A percentile compares a stretch with the other conserved stretches of the same genome.
These are phyloP conservation scores for Hemibates koningsi DNA, from an alignment of 2,113 vertebrate genomes.

Conservation along the genomic window DNA sequence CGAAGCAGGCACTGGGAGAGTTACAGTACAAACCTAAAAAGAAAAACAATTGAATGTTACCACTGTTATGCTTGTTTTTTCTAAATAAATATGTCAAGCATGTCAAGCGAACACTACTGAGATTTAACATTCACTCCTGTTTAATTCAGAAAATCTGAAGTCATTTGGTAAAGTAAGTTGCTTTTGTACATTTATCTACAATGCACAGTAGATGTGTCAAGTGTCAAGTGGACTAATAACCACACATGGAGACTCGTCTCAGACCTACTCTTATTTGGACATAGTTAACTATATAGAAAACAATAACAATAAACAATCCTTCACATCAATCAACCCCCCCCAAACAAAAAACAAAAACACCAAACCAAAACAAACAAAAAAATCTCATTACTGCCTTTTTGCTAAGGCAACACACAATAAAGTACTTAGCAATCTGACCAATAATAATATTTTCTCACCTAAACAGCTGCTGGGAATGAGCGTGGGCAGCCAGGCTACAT, in stretches of 20 bases:
- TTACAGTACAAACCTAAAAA: slow-evolving; percentile 88
- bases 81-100: not conserved
- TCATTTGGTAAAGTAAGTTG: not conserved
- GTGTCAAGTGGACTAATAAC: not conserved
- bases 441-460: slow-evolving; percentile 72
- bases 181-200: not conserved
- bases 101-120: accelerated
- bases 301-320: not conserved
- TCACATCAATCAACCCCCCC: not conserved
- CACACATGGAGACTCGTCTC: not conserved
- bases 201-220: not conserved
- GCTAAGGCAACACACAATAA: not conserved
- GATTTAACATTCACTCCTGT: not conserved
- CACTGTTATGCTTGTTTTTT: not conserved
- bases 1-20: slow-evolving; percentile 97
- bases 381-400: not conserved
- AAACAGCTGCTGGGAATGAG: slow-evolving; percentile 95
- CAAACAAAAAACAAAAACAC: not conserved
- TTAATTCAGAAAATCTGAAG: not conserved
- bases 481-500: slow-evolving; percentile 93
- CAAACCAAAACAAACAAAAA: not conserved
- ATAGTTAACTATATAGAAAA: not conserved
- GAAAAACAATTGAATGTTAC: not conserved
- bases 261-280: not conserved
- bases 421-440: not conserved